phyloP scores from a whole-genome alignment of 2,113 vertebrate genomes.

The Pongo abelii region DNA sequence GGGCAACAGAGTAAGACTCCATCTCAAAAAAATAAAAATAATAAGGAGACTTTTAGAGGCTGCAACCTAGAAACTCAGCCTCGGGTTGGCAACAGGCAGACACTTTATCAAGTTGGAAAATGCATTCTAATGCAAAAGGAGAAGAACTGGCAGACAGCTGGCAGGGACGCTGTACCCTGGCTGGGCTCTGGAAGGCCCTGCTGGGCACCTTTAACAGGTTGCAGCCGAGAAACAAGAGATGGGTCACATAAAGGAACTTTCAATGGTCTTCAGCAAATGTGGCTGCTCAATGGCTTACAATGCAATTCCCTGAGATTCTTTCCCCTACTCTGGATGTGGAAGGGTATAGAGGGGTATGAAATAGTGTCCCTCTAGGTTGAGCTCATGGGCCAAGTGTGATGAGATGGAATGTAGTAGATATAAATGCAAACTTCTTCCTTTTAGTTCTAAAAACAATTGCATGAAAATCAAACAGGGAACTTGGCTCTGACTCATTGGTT shows the following conservation, averaged over 20 bases:
- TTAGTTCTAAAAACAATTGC: neutral
- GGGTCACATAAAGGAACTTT: neutral
- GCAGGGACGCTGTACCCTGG: neutral
- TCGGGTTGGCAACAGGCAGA: neutral
- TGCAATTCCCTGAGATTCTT: neutral
- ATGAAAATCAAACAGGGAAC: neutral
- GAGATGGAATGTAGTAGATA: neutral
- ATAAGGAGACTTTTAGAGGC: conserved; percentile 19
- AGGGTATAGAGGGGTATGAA: rapidly evolving
- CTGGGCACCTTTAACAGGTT: neutral
- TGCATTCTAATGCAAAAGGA: neutral
- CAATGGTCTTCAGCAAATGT: neutral
- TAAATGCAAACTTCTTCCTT: neutral
- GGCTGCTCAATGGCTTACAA: too few species aligned
- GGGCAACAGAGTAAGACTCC: too few species aligned
- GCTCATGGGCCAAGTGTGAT: neutral
- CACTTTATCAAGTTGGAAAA: neutral
- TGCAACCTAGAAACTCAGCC: conserved; percentile 3
- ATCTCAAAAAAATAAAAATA: neutral
- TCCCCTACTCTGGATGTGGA: neutral
- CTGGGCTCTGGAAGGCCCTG: neutral
- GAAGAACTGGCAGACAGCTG: neutral
- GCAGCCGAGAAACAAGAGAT: neutral
- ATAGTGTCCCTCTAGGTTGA: neutral
- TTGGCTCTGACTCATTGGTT: neutral